Conservation (phyloP, 2,888 invertebrate species). For the Troides oblongomaculatus region DNA sequence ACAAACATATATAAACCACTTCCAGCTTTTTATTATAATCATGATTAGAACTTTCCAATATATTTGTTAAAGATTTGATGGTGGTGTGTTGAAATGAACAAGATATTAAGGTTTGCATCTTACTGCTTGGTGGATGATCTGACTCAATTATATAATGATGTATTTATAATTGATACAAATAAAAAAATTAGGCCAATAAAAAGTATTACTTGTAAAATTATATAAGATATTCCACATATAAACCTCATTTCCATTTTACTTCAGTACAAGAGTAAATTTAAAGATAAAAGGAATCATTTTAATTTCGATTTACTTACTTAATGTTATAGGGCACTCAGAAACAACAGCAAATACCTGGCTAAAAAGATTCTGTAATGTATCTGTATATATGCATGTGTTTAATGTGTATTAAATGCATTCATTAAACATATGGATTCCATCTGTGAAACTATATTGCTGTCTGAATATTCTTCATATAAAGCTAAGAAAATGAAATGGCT, state of each 20-base stretch:
- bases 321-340: constrained; percentile 68
- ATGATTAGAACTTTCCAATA: not conserved
- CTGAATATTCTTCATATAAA: constrained; percentile 83
- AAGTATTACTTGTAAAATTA: too few species aligned
- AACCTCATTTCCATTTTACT: too few species aligned
- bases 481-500: constrained; percentile 81
- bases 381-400: constrained; percentile 63
- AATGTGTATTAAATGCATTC: constrained; percentile 84
- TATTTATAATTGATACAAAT: too few species aligned
- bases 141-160: too few species aligned
- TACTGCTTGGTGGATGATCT: too few species aligned
- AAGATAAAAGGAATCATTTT: not conserved
- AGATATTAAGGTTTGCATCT: too few species aligned
- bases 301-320: constrained; percentile 53
- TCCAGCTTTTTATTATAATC: not conserved
- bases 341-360: constrained; percentile 87
- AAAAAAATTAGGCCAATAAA: too few species aligned
- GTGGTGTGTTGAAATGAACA: too few species aligned
- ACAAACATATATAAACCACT: not conserved
- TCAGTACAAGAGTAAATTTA: not conserved
- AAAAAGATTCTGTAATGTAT: constrained; percentile 85
- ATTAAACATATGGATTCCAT: constrained; percentile 83
- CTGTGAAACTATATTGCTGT: constrained; percentile 70
- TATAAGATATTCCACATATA: too few species aligned
- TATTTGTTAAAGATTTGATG: too few species aligned